Conservation (phyloP, 1,140 invertebrate genomes). For the Archegozetes longisetosus region DNA sequence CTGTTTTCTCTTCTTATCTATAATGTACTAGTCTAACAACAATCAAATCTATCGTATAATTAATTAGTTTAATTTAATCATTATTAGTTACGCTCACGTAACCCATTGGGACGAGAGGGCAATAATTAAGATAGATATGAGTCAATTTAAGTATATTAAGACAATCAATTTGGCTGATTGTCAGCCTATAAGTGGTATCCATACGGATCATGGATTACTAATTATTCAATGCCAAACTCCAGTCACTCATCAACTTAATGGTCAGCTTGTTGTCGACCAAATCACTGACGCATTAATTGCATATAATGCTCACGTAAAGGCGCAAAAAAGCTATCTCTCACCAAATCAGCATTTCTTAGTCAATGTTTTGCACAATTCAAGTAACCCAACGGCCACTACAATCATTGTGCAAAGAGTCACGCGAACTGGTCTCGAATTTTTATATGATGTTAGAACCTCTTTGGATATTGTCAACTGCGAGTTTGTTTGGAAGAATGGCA, state of each 20-base stretch:
- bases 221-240: constrained; percentile 18
- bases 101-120: constrained; percentile 54
- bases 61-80: background rate
- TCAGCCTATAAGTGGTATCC: constrained; percentile 49
- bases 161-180: constrained; percentile 55
- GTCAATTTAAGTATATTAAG: constrained; percentile 53
- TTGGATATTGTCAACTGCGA: constrained; percentile 56
- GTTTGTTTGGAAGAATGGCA: constrained; percentile 54
- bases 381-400: constrained; percentile 24
- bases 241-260: constrained; percentile 17
- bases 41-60: too few relatives aligned
- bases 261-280: constrained; percentile 53
- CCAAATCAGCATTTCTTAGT: constrained; percentile 19
- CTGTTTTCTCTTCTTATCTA: too few relatives aligned
- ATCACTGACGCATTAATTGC: constrained; percentile 51
- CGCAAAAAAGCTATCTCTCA: constrained; percentile 13
- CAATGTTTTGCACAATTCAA: constrained; percentile 15
- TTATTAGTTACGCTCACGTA: constrained; percentile 46
- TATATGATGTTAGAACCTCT: constrained; percentile 59
- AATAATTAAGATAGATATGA: constrained; percentile 57
- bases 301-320: constrained; percentile 16
- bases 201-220: constrained; percentile 47
- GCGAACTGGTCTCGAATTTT: constrained; percentile 41
- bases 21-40: too few relatives aligned
- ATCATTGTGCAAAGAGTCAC: constrained; percentile 53